Percentiles rank a stretch among this genome's conserved stretches.
Conservation (phyloP, 2,113 vertebrate genomes). For the Catharus minimus region DNA sequence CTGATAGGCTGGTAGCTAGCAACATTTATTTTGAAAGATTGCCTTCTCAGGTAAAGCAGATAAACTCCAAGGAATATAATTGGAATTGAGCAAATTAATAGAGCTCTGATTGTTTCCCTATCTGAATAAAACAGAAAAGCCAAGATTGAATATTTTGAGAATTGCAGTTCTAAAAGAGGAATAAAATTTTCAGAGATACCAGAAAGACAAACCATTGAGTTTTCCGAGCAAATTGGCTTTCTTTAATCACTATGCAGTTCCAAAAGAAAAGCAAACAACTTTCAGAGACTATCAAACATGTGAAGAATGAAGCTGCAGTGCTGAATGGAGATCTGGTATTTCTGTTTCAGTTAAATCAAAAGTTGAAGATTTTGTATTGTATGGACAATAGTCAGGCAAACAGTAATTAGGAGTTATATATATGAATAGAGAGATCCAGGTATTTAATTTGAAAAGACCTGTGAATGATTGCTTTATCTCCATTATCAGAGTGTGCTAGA, state of each 20-base stretch:
- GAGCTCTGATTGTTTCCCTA: background rate
- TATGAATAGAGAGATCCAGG: background rate
- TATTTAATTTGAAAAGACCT: slow-evolving; percentile 10
- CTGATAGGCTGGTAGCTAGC: background rate
- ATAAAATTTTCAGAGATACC: slow-evolving; percentile 44
- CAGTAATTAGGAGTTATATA: background rate
- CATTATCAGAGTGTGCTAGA: background rate
- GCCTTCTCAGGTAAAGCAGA: slow-evolving; percentile 17
- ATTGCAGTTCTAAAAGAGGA: slow-evolving; percentile 32
- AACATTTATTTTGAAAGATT: slow-evolving; percentile 7
- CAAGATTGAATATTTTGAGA: slow-evolving; percentile 34
- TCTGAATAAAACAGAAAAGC: slow-evolving; percentile 44
- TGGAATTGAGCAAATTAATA: slow-evolving; percentile 52
- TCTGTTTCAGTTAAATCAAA: background rate
- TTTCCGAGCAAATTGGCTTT: background rate
- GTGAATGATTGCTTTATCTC: background rate
- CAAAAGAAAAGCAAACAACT: slow-evolving; percentile 48
- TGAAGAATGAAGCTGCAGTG: background rate
- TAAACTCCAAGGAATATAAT: slow-evolving; percentile 46
- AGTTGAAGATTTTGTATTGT: background rate
- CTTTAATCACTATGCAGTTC: slow-evolving; percentile 21
- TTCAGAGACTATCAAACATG: background rate
- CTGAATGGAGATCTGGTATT: background rate
- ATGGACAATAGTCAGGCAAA: background rate
- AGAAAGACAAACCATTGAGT: slow-evolving; percentile 42